Evolutionary conservation across 1,140 invertebrate species (phyloP).

Genomic region (Philopotamus ludificatus): DNA sequence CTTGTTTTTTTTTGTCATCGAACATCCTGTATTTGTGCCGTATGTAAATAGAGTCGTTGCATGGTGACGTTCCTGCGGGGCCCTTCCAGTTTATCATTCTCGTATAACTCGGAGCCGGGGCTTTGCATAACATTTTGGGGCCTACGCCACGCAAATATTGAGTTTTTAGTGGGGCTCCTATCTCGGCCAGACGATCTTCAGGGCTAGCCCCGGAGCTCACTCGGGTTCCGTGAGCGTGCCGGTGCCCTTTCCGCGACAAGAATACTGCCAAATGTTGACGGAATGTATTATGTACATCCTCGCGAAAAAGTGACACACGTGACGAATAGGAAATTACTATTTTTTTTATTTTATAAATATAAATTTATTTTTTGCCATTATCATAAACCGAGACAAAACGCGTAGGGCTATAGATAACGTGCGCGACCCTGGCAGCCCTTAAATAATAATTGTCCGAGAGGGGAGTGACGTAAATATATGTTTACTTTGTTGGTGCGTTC

Average conservation of each 20-base stretch:
- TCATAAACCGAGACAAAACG: too few species aligned
- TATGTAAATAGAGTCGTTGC: constrained; percentile 36
- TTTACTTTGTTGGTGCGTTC: constrained; percentile 1
- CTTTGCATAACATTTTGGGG: constrained; percentile 34
- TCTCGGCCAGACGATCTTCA: not conserved
- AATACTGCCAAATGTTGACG: too few species aligned
- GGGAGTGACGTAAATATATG: constrained; percentile 2
- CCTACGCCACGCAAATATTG: constrained; percentile 1
- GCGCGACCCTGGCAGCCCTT: constrained; percentile 2
- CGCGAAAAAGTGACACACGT: too few species aligned
- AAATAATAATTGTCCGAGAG: constrained; percentile 8
- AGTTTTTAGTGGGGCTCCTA: constrained; percentile 1
- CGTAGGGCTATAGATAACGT: not conserved
- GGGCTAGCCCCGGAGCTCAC: not conserved
- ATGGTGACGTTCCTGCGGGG: constrained; percentile 29
- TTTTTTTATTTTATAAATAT: not conserved
- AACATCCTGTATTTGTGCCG: not conserved
- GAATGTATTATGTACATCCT: too few species aligned
- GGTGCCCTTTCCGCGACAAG: too few species aligned
- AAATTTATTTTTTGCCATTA: too few species aligned
- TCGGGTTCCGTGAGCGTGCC: too few species aligned
- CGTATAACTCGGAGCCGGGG: constrained; percentile 32
- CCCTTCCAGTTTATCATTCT: constrained; percentile 39
- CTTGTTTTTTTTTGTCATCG: too few species aligned
- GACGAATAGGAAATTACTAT: not conserved